Evolutionary conservation across 2,113 vertebrate species (phyloP).

Genomic region (cat (Felis catus)): DNA sequence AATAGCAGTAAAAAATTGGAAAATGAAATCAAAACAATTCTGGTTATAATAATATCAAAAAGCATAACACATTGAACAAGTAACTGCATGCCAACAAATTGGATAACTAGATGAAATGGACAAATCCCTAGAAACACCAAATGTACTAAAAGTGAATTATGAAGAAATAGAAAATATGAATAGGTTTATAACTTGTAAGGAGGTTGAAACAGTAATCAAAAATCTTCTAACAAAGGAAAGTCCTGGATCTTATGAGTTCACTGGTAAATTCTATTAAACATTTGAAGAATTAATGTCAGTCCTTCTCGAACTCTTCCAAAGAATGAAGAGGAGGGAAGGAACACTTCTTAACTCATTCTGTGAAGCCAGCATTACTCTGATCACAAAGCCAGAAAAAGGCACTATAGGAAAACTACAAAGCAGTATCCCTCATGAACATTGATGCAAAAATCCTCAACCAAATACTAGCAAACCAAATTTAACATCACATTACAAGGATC

Average conservation of each 20-base stretch:
- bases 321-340: background rate
- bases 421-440: background rate
- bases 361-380: background rate
- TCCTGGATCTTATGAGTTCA: background rate
- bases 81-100: background rate
- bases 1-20: background rate
- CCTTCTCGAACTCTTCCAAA: background rate
- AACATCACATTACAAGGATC: background rate
- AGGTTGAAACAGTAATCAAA: background rate
- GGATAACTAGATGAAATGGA: background rate
- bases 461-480: background rate
- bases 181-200: background rate
- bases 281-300: background rate
- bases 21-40: slow-evolving; percentile 23
- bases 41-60: background rate
- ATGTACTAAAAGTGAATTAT: background rate
- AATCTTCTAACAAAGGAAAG: background rate
- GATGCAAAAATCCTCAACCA: background rate
- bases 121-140: background rate
- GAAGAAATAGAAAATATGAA: background rate
- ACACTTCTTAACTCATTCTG: background rate
- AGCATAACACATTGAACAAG: background rate
- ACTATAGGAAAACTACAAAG: background rate
- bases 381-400: background rate
- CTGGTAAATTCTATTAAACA: background rate